phyloP scores from a whole-genome alignment of 2,888 invertebrate genomes.

The Folsomia candida region DNA sequence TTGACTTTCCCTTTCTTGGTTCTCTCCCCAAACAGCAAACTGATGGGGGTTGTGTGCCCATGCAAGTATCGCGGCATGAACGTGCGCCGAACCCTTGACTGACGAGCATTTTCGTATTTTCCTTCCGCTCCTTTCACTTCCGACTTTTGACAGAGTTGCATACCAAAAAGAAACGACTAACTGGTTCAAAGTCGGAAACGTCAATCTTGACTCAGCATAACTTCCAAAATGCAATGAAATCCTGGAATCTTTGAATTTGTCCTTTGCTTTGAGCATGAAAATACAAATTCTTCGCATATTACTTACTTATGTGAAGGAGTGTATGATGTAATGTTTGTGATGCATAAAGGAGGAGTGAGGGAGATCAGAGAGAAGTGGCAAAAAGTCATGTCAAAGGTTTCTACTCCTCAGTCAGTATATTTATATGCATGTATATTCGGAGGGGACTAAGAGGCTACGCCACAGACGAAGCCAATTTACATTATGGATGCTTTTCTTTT shows the following conservation, averaged over 20 bases:
- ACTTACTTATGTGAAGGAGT: neutral
- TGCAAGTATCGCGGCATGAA: no score
- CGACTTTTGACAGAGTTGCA: neutral
- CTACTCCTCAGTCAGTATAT: no score
- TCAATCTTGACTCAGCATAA: neutral
- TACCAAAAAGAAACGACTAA: neutral
- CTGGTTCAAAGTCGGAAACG: constrained; percentile 1
- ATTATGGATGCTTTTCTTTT: neutral
- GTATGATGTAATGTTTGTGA: neutral
- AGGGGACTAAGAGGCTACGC: no score
- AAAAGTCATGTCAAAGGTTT: constrained; percentile 9
- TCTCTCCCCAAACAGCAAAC: neutral
- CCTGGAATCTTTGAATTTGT: neutral
- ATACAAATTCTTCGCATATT: neutral
- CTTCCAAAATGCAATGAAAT: neutral
- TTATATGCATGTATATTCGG: no score
- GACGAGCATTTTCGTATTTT: neutral
- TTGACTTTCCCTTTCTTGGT: neutral
- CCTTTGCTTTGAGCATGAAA: neutral
- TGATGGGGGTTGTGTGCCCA: neutral
- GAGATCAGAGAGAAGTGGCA: neutral
- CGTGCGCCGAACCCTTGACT: neutral
- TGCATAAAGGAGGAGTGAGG: neutral
- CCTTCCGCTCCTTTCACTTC: neutral
- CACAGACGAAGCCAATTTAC: constrained; percentile 31